Conservation (phyloP, 1,140 invertebrate species). For the Nasonia vitripennis region DNA sequence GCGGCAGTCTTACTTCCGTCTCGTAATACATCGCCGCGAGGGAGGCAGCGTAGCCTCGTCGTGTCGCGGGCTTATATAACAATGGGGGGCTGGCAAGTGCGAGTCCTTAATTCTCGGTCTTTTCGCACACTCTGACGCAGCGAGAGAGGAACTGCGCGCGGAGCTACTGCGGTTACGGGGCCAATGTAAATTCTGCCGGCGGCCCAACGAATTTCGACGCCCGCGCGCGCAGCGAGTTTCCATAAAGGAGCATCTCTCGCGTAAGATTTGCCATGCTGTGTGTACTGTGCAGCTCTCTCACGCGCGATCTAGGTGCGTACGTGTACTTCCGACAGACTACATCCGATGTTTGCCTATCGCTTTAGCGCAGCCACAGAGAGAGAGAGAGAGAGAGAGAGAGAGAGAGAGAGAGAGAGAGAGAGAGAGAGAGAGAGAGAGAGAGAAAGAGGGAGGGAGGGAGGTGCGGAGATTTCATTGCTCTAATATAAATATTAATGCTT, state of each 20-base stretch:
- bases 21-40: slow-evolving; percentile 18
- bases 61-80: neutral
- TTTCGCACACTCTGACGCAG: slow-evolving; percentile 38
- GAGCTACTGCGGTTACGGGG: slow-evolving; percentile 25
- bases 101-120: slow-evolving; percentile 61
- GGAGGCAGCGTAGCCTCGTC: slow-evolving; percentile 12
- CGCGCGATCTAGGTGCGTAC: neutral
- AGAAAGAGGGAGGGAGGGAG: slow-evolving; percentile 32
- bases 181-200: slow-evolving; percentile 64
- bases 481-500: slow-evolving; percentile 70
- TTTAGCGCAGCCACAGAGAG: slow-evolving; percentile 63
- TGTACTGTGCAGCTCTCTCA: slow-evolving; percentile 2
- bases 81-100: slow-evolving; percentile 41
- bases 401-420: too few relatives aligned
- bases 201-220: slow-evolving; percentile 58
- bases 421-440: too few relatives aligned
- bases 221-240: slow-evolving; percentile 51
- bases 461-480: slow-evolving; percentile 62
- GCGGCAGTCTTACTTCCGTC: slow-evolving; percentile 59
- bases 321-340: neutral
- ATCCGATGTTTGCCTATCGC: slow-evolving; percentile 67
- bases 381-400: too few relatives aligned
- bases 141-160: neutral
- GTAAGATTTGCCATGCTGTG: slow-evolving; percentile 18
- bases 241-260: slow-evolving; percentile 55